Percentiles rank a stretch among this genome's conserved stretches.
Evolutionary conservation across 2,113 vertebrate species (phyloP).

Genomic region (Phrynocephalus versicolor): DNA sequence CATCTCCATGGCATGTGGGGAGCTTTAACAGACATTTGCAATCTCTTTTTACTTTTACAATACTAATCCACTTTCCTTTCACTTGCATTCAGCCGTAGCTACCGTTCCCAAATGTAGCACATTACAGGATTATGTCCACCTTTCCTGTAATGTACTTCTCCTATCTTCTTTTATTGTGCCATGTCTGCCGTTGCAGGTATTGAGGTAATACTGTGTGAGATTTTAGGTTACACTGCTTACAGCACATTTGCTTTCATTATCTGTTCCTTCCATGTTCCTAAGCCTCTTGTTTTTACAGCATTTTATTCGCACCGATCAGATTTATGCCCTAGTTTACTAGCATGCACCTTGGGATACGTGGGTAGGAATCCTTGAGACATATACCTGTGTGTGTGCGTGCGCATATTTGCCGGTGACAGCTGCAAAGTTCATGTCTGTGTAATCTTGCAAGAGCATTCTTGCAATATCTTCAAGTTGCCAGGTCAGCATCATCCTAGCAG

Average conservation of each 20-base stretch:
- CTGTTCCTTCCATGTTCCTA: constrained; percentile 6
- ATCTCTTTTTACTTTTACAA: constrained; percentile 12
- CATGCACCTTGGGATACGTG: constrained; percentile 7
- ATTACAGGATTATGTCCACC: constrained; percentile 18
- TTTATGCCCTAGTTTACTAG: constrained; percentile 27
- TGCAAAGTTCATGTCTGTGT: background rate
- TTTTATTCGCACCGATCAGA: constrained; percentile 26
- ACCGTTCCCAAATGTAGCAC: background rate
- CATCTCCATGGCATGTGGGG: background rate
- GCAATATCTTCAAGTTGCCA: background rate
- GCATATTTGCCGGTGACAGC: background rate
- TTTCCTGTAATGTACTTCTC: constrained; percentile 7
- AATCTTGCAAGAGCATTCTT: background rate
- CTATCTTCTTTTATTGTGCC: constrained; percentile 11
- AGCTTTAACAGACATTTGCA: background rate
- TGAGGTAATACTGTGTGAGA: constrained; percentile 20
- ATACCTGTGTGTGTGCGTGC: too few relatives aligned
- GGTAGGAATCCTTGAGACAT: constrained; percentile 4
- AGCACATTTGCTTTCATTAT: constrained; percentile 30
- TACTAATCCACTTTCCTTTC: background rate
- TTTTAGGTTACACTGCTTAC: constrained; percentile 24
- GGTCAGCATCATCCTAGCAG: too few relatives aligned
- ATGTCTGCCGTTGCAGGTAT: background rate
- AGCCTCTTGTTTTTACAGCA: constrained; percentile 12
- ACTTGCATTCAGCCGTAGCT: background rate